Conservation (phyloP, 2,797 vertebrate species). For the Helicolenus hilgendorfi region DNA sequence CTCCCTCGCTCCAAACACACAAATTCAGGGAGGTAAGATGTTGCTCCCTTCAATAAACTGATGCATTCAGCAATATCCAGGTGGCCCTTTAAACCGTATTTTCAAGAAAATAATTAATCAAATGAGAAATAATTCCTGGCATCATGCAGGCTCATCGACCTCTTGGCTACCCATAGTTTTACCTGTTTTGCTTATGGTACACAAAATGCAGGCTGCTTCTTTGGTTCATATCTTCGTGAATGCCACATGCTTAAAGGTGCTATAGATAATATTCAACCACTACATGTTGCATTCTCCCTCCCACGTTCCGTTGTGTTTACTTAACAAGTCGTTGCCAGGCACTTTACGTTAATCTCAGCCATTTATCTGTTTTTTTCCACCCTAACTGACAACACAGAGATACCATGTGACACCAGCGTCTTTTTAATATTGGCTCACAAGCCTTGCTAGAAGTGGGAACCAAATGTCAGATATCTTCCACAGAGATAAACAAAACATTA, state of each 20-base stretch:
- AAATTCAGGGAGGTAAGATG: neutral
- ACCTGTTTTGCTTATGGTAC: neutral
- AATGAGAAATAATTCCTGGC: neutral
- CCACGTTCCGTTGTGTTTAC: too few relatives aligned
- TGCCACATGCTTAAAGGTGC: neutral
- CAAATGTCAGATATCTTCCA: too few relatives aligned
- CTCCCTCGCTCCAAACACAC: neutral
- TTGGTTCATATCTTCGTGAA: neutral
- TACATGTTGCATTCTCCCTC: too few relatives aligned
- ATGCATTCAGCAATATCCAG: constrained; percentile 19
- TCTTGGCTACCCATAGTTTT: neutral
- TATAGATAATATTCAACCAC: too few relatives aligned
- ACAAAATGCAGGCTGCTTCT: neutral
- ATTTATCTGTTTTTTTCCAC: too few relatives aligned
- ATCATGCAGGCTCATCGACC: neutral
- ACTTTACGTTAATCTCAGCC: too few relatives aligned
- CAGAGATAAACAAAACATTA: too few relatives aligned
- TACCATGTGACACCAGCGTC: too few relatives aligned
- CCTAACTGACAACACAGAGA: too few relatives aligned
- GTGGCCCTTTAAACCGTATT: neutral
- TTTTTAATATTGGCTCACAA: too few relatives aligned
- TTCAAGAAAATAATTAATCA: constrained; percentile 5
- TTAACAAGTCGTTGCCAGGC: too few relatives aligned
- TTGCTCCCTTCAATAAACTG: neutral
- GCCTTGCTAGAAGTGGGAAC: too few relatives aligned